Conservation (phyloP, 1,140 invertebrate species). For the Zaprionus ornatus region DNA sequence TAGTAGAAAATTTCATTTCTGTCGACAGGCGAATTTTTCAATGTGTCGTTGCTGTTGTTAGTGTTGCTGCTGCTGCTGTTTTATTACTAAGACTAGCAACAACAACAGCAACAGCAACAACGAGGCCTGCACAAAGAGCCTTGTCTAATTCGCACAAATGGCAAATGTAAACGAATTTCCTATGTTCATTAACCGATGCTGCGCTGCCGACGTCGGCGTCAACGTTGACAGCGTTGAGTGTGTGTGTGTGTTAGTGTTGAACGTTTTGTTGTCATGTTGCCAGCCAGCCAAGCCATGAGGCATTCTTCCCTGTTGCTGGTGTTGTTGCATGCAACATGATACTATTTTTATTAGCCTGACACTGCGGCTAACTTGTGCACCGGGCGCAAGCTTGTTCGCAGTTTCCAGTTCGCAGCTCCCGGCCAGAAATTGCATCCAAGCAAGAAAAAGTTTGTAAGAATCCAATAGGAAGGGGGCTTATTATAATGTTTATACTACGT, state of each 20-base stretch:
- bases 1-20: constrained; percentile 49
- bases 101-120: constrained; percentile 7
- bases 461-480: background rate
- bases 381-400: background rate
- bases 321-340: constrained; percentile 59
- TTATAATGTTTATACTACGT: background rate
- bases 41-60: constrained; percentile 36
- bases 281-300: constrained; percentile 1
- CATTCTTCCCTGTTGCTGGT: constrained; percentile 20
- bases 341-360: constrained; percentile 72
- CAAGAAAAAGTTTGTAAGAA: background rate
- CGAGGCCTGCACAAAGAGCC: constrained; percentile 39
- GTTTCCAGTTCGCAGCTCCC: background rate
- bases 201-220: background rate
- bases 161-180: constrained; percentile 77
- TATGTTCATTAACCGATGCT: constrained; percentile 65
- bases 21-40: constrained; percentile 64
- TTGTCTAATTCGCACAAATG: constrained; percentile 76
- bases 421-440: background rate
- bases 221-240: constrained; percentile 17
- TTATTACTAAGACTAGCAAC: constrained; percentile 55
- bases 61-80: constrained; percentile 16
- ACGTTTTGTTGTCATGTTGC: constrained; percentile 29
- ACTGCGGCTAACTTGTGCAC: constrained; percentile 29
- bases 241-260: constrained; percentile 2